Percentiles rank a stretch among this genome's conserved stretches.
Evolutionary conservation across 1,140 invertebrate species (phyloP).

Genomic region (Macrocentrus cingulum): DNA sequence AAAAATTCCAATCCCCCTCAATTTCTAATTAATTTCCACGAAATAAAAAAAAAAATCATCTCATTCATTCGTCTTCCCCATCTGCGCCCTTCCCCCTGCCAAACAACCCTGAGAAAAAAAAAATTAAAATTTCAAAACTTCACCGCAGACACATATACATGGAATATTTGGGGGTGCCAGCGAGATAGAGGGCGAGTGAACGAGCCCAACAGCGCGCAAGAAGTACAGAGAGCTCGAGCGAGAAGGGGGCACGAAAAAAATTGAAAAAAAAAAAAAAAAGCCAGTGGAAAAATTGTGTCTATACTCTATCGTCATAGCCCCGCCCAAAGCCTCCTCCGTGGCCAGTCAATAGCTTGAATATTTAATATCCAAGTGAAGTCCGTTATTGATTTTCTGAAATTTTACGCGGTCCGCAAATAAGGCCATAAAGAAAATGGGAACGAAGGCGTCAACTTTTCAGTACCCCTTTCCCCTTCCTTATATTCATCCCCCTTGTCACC

Average conservation of each 20-base stretch:
- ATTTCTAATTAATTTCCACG: too few species aligned
- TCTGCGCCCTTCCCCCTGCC: too few species aligned
- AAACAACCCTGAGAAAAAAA: too few species aligned
- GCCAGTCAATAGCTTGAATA: constrained; percentile 55
- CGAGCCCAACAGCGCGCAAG: too few species aligned
- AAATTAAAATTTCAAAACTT: too few species aligned
- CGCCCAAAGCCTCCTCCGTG: constrained; percentile 27
- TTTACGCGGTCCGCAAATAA: constrained; percentile 57
- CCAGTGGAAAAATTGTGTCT: constrained; percentile 18
- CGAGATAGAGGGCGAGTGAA: too few species aligned
- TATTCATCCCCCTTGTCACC: constrained; percentile 9
- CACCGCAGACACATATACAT: too few species aligned
- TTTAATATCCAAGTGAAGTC: constrained; percentile 55
- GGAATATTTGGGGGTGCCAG: too few species aligned
- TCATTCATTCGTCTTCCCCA: too few species aligned
- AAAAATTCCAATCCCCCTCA: too few species aligned
- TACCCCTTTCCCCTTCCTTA: constrained; percentile 2
- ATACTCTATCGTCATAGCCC: constrained; percentile 22
- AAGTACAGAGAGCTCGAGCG: neutral
- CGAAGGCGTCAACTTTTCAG: constrained; percentile 30
- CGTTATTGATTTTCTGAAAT: constrained; percentile 59
- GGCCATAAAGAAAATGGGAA: constrained; percentile 45
- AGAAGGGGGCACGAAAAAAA: neutral
- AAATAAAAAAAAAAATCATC: too few species aligned
- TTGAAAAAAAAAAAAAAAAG: constrained; percentile 10